Evolutionary conservation across 2,888 invertebrate species (phyloP).

Genomic region (Drosophila meridionalis): DNA sequence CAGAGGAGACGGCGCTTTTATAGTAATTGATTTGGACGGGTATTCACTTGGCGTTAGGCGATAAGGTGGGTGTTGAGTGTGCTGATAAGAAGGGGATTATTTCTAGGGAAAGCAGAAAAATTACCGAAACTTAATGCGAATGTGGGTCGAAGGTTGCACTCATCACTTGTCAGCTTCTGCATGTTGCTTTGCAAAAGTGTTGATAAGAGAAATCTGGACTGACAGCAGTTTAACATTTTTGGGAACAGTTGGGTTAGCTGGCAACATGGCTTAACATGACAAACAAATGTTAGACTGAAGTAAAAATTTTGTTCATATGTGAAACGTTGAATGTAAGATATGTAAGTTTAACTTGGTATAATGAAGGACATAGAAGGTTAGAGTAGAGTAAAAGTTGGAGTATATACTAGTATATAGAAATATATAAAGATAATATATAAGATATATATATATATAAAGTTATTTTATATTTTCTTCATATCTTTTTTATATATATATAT

Average conservation of each 20-base stretch:
- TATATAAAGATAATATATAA: too few species aligned
- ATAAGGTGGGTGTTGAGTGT: neutral
- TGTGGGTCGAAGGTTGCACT: neutral
- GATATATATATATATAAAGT: too few species aligned
- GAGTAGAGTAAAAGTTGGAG: too few species aligned
- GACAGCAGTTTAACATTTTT: neutral
- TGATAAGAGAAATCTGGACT: neutral
- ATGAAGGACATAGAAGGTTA: too few species aligned
- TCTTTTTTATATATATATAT: too few species aligned
- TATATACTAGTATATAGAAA: too few species aligned
- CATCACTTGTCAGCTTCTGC: neutral
- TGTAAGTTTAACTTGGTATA: too few species aligned
- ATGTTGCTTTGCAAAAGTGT: neutral
- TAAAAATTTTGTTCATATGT: too few species aligned
- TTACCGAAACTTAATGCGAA: neutral
- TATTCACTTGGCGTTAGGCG: neutral
- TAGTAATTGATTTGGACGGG: neutral
- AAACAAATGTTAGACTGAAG: neutral
- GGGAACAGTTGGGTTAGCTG: neutral
- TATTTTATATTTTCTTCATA: too few species aligned
- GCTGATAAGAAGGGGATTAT: conserved; percentile 3
- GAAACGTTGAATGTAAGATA: too few species aligned
- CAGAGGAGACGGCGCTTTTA: conserved; percentile 3
- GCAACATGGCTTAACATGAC: neutral
- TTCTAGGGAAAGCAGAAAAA: neutral